Base-by-base conservation (phyloP, 2,888 invertebrate species). In the Microplitis manilae region DNA sequence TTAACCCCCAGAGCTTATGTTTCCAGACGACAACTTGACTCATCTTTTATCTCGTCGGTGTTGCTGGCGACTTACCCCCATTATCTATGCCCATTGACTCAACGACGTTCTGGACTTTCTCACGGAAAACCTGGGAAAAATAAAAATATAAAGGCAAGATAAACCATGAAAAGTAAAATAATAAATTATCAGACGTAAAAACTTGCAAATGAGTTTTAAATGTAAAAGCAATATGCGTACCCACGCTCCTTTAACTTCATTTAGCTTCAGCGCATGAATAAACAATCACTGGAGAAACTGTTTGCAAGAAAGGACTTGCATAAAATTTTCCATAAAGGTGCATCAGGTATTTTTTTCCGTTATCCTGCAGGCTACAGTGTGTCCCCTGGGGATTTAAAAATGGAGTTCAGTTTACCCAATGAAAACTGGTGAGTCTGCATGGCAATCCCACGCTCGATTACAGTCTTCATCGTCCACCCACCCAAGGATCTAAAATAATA, bases 181-280 rank as follows among this genome's bases (percentile, higher is more conserved):
- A 62, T 71, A 17, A 50, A 75, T 67, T 77, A 79, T 81, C 80
- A 76, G 71, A 70, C 73, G 76, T 68, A 76, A 77, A 78, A 79
- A 79, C 62, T 62, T 50, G 20, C 15, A 40, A 73, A 50, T 67
- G 17, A 41, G 40, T 65, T n/a, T 9, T 9, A 50, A 50, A 73
- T n/a, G 17, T 65, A 8, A 20, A 67, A 67, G 39, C 6, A 13
- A 67, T 50, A 73, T 73, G 73, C 73, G 50, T 20, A 67, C 73
- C 59, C 73, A 73, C 73, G 67, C 67, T 73, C 39, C 7, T 38
- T 50, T 62, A 15, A n/a, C 59, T 67, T 9, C 59, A 6, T 65
- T 59, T 73, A 9, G 73, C 73, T 67, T 73, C 59, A 50, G 73
- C 59, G 59, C 38, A 65, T 73, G 39, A 67, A 73, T 38, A 20